Conservation (phyloP, 2,113 vertebrate species). For the Ancistrus triradiatus region DNA sequence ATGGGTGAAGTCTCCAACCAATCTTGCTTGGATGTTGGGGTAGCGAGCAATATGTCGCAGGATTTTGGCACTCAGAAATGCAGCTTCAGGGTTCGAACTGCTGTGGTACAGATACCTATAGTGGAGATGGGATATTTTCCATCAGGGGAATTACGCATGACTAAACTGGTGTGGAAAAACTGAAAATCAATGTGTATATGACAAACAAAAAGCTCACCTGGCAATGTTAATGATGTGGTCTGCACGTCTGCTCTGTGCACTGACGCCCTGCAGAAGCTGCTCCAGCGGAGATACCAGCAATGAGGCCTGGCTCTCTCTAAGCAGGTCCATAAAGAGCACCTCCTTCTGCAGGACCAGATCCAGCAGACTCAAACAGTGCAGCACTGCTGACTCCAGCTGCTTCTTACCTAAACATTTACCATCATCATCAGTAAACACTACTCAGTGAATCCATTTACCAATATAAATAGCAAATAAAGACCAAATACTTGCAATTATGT, state of each 20-base stretch:
- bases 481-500: too few relatives aligned
- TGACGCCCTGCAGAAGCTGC: conserved; percentile 93
- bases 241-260: conserved; percentile 85
- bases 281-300: conserved; percentile 88
- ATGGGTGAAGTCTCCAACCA: conserved; percentile 95
- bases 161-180: not conserved
- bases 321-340: conserved; percentile 89
- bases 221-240: conserved; percentile 94
- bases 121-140: conserved; percentile 13
- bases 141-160: conserved; percentile 1
- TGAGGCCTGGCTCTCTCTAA: conserved; percentile 89
- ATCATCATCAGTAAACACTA: too few relatives aligned
- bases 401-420: conserved; percentile 88
- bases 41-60: conserved; percentile 87
- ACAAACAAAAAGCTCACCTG: conserved; percentile 63
- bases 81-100: conserved; percentile 86
- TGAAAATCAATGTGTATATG: not conserved
- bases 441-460: too few relatives aligned
- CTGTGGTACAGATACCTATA: conserved; percentile 89
- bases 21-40: conserved; percentile 87
- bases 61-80: conserved; percentile 94
- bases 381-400: conserved; percentile 86
- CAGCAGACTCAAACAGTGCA: conserved; percentile 86
- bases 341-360: conserved; percentile 92
- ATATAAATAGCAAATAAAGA: too few relatives aligned